phyloP scores from a whole-genome alignment of 2,797 vertebrate species.

The Cossypha polioptera region DNA sequence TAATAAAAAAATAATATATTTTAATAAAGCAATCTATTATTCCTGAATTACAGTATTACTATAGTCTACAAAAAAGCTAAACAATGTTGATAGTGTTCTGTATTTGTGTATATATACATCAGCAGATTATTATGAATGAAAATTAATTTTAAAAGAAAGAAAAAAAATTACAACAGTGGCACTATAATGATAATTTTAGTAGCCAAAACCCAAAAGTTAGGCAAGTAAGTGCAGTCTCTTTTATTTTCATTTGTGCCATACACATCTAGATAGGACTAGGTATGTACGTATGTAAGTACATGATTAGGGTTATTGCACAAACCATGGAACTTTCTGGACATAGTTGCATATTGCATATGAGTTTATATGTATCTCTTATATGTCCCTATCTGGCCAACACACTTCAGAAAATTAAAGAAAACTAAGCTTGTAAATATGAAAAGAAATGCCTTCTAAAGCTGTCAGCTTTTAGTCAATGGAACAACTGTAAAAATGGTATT shows the following conservation, averaged over 20 bases:
- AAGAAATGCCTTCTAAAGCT: neutral
- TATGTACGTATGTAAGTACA: accelerated
- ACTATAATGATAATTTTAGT: neutral
- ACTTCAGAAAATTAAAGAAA: neutral
- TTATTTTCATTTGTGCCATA: neutral
- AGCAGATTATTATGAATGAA: neutral
- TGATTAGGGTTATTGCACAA: neutral
- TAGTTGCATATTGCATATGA: neutral
- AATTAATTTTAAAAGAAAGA: neutral
- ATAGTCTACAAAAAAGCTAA: neutral
- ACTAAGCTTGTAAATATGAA: neutral
- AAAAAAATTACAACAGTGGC: neutral
- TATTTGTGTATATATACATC: neutral
- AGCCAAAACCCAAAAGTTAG: neutral
- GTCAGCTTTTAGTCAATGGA: neutral
- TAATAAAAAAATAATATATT: neutral
- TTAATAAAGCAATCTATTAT: neutral
- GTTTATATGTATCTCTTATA: neutral
- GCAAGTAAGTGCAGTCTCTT: neutral
- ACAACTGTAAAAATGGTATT: neutral
- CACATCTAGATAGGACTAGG: neutral
- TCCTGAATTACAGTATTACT: neutral
- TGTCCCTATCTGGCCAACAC: neutral
- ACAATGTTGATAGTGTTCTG: neutral
- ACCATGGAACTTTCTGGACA: neutral